phyloP scores from a whole-genome alignment of 2,797 vertebrate species.

The Coendou prehensilis region DNA sequence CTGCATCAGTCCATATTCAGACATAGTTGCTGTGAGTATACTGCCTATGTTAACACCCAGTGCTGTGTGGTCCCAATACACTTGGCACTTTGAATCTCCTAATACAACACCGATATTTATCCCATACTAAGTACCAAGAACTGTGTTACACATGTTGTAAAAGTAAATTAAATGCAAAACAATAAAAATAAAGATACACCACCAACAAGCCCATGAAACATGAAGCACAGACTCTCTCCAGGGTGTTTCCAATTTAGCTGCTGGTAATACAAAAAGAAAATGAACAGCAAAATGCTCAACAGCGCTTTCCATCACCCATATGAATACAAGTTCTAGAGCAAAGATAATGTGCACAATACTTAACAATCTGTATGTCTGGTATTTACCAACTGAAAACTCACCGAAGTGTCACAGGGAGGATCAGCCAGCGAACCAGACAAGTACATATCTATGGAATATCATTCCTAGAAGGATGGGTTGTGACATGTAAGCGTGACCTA shows the following conservation, averaged over 20 bases:
- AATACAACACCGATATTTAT: neutral
- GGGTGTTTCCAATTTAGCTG: neutral
- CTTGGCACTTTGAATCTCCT: neutral
- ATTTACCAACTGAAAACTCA: neutral
- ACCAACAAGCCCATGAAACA: neutral
- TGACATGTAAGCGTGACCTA: neutral
- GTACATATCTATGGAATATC: neutral
- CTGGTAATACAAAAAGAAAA: neutral
- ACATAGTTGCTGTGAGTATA: neutral
- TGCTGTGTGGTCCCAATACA: too few species aligned
- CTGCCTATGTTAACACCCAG: neutral
- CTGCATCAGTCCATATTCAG: neutral
- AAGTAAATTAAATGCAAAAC: neutral
- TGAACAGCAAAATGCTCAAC: neutral
- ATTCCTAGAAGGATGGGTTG: neutral
- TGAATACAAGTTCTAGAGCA: neutral
- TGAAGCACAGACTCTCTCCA: neutral
- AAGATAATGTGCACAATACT: neutral
- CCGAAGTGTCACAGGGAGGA: neutral
- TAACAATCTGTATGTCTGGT: neutral
- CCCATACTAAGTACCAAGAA: neutral
- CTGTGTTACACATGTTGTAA: neutral
- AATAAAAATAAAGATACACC: neutral
- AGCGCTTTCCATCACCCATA: neutral
- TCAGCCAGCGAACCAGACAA: neutral